Percentiles rank a stretch among this genome's conserved stretches.
Evolutionary conservation across 2,113 vertebrate species (phyloP).

Genomic region (Ameiurus melas): DNA sequence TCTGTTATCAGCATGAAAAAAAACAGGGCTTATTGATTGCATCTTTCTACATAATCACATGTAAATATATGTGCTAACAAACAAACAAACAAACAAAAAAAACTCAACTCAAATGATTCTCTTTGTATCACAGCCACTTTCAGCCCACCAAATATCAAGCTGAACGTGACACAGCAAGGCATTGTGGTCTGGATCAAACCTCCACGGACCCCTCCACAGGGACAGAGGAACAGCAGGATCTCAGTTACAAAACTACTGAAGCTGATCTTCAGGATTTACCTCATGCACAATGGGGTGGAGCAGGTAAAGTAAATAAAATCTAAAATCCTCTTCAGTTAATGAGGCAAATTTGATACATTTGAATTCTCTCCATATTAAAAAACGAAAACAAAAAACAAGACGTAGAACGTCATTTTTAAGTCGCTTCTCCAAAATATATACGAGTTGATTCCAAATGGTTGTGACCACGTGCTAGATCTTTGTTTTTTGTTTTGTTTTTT

Average conservation of each 20-base stretch:
- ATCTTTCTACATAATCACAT: neutral
- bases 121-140: slow-evolving; percentile 63
- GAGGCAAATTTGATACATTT: neutral
- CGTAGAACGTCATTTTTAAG: neutral
- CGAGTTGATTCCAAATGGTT: neutral
- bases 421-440: neutral
- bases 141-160: slow-evolving; percentile 65
- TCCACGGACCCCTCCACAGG: slow-evolving; percentile 45
- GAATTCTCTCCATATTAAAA: neutral
- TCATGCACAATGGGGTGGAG: slow-evolving; percentile 52
- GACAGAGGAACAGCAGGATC: slow-evolving; percentile 42
- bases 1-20: neutral
- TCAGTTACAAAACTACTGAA: slow-evolving; percentile 61
- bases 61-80: too few species aligned
- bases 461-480: neutral
- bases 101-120: neutral
- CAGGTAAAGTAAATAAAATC: slow-evolving; percentile 57
- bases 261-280: slow-evolving; percentile 64
- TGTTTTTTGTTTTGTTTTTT: neutral
- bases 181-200: slow-evolving; percentile 65
- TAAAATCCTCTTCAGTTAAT: neutral
- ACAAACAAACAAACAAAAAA: neutral
- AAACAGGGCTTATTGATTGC: neutral
- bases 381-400: neutral
- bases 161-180: slow-evolving; percentile 52